Evolutionary conservation across 2,888 invertebrate species (phyloP).

Genomic region (Phortica magna): DNA sequence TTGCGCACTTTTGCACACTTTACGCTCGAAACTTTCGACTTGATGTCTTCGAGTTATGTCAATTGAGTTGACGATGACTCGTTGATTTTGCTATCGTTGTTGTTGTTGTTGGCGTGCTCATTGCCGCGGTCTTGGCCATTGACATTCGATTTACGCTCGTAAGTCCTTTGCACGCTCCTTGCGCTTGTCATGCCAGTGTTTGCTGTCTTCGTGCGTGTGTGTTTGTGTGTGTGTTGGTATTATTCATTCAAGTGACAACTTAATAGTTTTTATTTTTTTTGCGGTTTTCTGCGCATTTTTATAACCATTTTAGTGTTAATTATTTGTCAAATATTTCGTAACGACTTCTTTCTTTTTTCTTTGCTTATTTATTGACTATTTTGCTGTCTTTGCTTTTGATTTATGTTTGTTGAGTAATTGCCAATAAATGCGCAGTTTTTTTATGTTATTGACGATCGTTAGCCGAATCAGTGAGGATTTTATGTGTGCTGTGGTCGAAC

Average conservation of each 20-base stretch:
- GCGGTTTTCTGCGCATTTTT: not conserved
- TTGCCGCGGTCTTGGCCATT: slow-evolving; percentile 50
- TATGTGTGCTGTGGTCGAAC: not conserved
- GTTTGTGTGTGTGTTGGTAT: slow-evolving; percentile 32
- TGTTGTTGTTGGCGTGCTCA: not conserved
- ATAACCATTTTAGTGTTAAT: slow-evolving; percentile 59
- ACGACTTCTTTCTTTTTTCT: slow-evolving; percentile 1
- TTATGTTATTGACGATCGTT: not conserved
- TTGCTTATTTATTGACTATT: not conserved
- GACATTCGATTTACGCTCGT: slow-evolving; percentile 42
- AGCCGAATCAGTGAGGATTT: not conserved
- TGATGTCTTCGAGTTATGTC: slow-evolving; percentile 29
- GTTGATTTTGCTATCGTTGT: not conserved
- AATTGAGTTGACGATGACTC: slow-evolving; percentile 30
- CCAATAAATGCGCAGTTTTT: not conserved
- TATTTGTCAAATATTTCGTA: slow-evolving; percentile 63
- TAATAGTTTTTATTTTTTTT: slow-evolving; percentile 36
- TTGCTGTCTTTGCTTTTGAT: not conserved
- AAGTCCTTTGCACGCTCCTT: slow-evolving; percentile 50
- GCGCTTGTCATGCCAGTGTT: slow-evolving; percentile 59
- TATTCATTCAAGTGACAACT: slow-evolving; percentile 54
- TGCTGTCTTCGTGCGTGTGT: slow-evolving; percentile 32
- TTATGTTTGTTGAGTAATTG: slow-evolving; percentile 21
- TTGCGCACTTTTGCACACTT: slow-evolving; percentile 25
- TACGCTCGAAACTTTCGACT: slow-evolving; percentile 36